Evolutionary conservation across 2,113 vertebrate species (phyloP).

Genomic region (Cavia porcellus): DNA sequence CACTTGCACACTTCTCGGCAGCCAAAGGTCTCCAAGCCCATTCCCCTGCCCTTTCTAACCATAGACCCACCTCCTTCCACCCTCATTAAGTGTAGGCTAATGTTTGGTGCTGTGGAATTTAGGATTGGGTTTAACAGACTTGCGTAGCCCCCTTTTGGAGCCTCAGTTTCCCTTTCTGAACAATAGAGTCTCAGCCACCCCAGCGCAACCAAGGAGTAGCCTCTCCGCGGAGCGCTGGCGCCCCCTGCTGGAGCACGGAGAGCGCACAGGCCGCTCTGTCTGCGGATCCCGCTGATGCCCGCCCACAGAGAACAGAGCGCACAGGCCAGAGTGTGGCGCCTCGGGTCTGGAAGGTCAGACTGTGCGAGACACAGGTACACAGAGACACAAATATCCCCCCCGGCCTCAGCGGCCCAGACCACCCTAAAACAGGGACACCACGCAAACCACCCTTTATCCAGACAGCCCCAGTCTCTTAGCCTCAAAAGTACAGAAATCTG

Average conservation of each 20-base stretch:
- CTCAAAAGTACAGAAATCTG: not conserved
- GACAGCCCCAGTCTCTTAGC: not conserved
- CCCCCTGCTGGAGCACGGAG: slow-evolving; percentile 37
- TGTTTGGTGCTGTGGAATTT: not conserved
- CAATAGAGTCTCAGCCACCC: rapidly evolving
- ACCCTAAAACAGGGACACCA: not conserved
- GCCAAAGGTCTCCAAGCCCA: not conserved
- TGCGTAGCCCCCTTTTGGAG: not conserved
- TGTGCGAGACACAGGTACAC: not conserved
- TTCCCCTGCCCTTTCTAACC: not conserved
- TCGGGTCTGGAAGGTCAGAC: rapidly evolving
- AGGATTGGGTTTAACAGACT: slow-evolving; percentile 15
- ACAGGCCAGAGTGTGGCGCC: not conserved
- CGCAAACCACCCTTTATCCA: not conserved
- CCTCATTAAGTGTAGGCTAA: not conserved
- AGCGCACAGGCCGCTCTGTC: not conserved
- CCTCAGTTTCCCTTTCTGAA: slow-evolving; percentile 42
- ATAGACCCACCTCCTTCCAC: not conserved
- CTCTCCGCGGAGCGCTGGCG: slow-evolving; percentile 37
- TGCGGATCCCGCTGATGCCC: not conserved
- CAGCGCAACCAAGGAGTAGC: rapidly evolving
- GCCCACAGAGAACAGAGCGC: not conserved
- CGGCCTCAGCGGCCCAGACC: not conserved
- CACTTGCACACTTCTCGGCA: not conserved
- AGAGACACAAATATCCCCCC: not conserved